phyloP scores from a whole-genome alignment of 1,140 invertebrate species.

The Coptotermes formosanus region DNA sequence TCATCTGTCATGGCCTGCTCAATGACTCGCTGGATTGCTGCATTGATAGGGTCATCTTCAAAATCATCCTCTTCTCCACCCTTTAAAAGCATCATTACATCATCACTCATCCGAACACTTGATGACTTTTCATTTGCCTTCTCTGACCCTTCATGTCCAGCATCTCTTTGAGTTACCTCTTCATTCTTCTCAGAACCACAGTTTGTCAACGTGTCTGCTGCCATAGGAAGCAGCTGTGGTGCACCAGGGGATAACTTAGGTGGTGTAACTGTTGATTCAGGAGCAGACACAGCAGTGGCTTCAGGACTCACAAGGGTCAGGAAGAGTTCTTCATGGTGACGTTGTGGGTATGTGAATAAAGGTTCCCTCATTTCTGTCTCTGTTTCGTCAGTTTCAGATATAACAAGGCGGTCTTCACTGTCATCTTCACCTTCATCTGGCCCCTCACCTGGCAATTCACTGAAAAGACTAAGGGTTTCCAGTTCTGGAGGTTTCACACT shows the following conservation, averaged over 20 bases:
- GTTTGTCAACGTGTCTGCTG: not conserved
- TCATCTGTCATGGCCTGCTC: constrained; percentile 46
- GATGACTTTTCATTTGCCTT: not conserved
- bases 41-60: constrained; percentile 56
- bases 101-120: not conserved
- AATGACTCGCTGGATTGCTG: constrained; percentile 50
- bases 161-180: not conserved
- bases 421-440: constrained; percentile 47
- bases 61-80: constrained; percentile 43
- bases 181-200: not conserved
- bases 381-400: constrained; percentile 56
- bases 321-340: constrained; percentile 54
- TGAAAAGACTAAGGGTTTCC: constrained; percentile 43
- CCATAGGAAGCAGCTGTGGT: not conserved
- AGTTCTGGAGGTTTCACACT: not conserved
- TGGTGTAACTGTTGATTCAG: not conserved
- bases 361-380: constrained; percentile 51
- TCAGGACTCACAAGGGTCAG: constrained; percentile 38
- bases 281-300: not conserved
- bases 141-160: not conserved
- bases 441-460: constrained; percentile 44
- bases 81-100: not conserved
- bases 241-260: not conserved
- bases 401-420: constrained; percentile 52
- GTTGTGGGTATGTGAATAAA: constrained; percentile 50